Evolutionary conservation across 2,888 invertebrate genomes (phyloP).

Genomic region (Hirudinaria manillensis): DNA sequence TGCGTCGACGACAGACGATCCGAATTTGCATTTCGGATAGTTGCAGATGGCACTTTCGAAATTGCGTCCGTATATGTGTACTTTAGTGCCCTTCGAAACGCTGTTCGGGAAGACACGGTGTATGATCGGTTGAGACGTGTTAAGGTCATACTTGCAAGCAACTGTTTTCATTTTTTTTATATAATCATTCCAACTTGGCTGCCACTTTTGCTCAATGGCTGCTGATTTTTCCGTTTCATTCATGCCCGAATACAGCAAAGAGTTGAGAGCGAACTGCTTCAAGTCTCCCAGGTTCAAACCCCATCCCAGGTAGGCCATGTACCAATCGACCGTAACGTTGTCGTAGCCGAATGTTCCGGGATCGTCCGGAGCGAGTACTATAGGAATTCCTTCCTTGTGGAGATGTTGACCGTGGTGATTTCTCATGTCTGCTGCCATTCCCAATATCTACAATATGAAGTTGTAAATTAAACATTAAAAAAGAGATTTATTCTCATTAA

Average conservation of each 20-base stretch:
- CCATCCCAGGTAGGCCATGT: constrained; percentile 42
- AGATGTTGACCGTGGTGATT: constrained; percentile 40
- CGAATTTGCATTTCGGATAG: constrained; percentile 36
- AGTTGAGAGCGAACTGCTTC: constrained; percentile 40
- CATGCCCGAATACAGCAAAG: constrained; percentile 40
- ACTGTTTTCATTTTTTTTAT: constrained; percentile 33
- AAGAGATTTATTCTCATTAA: constrained; percentile 28
- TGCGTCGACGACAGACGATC: neutral
- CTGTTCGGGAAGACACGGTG: neutral
- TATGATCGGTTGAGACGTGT: constrained; percentile 3
- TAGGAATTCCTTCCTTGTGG: constrained; percentile 38
- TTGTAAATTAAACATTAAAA: constrained; percentile 13
- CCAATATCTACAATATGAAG: constrained; percentile 36
- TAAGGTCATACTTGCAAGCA: constrained; percentile 35
- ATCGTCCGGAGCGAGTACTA: constrained; percentile 42
- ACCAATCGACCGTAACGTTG: constrained; percentile 42
- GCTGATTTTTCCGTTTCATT: constrained; percentile 31
- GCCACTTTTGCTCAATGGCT: constrained; percentile 41
- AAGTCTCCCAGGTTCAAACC: constrained; percentile 41
- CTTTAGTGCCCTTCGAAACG: neutral
- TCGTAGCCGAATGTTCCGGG: constrained; percentile 43
- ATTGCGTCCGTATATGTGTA: constrained; percentile 24
- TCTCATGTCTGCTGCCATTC: constrained; percentile 40
- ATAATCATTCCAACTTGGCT: constrained; percentile 37
- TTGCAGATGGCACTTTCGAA: constrained; percentile 28